phyloP scores from a whole-genome alignment of 2,113 vertebrate genomes.

The Morone saxatilis region DNA sequence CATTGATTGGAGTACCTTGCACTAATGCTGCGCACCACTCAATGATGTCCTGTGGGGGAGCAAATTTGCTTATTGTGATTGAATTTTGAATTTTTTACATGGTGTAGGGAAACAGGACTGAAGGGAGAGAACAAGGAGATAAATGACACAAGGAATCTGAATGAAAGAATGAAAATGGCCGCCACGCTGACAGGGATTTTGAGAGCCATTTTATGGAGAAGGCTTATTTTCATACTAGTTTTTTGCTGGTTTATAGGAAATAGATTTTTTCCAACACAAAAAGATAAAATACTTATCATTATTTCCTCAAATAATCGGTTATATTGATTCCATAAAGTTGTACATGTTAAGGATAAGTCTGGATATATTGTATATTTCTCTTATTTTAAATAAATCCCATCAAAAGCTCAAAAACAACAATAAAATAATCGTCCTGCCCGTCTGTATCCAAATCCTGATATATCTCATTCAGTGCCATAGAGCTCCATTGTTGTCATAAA shows the following conservation, averaged over 20 bases:
- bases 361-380: no score
- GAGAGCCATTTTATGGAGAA: slow-evolving; percentile 2
- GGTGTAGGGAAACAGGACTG: slow-evolving; percentile 14
- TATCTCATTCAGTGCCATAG: no score
- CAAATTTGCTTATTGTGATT: slow-evolving; percentile 82
- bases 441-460: no score
- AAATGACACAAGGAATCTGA: slow-evolving; percentile 26
- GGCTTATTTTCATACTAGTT: background rate
- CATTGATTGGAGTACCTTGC: slow-evolving; percentile 81
- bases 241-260: background rate
- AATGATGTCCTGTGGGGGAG: slow-evolving; percentile 73
- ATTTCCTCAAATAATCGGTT: background rate
- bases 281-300: background rate
- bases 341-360: no score
- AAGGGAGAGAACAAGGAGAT: slow-evolving; percentile 17
- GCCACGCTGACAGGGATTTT: background rate
- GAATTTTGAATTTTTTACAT: slow-evolving; percentile 68
- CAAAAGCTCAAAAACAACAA: no score
- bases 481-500: no score
- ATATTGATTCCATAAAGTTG: background rate
- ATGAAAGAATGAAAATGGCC: slow-evolving; percentile 31
- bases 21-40: slow-evolving; percentile 59
- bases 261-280: background rate
- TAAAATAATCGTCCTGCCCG: no score
- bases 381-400: background rate